Conservation (phyloP, 2,113 vertebrate species). For the Myocastor coypus region DNA sequence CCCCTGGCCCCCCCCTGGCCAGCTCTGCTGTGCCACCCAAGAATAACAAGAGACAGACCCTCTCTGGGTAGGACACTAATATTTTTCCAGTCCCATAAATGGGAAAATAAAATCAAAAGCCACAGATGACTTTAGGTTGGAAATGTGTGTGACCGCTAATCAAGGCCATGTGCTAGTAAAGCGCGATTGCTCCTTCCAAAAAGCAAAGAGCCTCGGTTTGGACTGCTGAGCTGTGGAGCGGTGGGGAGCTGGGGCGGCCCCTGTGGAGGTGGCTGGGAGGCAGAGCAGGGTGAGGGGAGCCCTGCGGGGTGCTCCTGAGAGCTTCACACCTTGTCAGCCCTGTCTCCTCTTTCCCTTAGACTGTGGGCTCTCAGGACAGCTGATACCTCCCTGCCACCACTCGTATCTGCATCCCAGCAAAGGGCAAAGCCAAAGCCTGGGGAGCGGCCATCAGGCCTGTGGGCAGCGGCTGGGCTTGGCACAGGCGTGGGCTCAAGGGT, state of each 20-base stretch:
- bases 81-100: constrained; percentile 49
- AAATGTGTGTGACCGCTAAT: background rate
- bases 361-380: background rate
- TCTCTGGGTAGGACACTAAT: background rate
- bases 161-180: background rate
- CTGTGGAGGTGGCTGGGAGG: rapidly evolving
- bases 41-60: background rate
- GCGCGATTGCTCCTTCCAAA: rapidly evolving
- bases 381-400: background rate
- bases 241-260: rapidly evolving
- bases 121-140: background rate
- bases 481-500: too few species aligned
- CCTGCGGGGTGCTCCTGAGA: rapidly evolving
- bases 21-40: background rate
- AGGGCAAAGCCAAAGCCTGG: background rate
- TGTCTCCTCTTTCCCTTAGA: background rate
- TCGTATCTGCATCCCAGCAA: background rate
- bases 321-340: background rate
- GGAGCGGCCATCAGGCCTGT: too few species aligned
- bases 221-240: background rate
- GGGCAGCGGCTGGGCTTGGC: background rate
- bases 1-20: background rate
- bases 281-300: rapidly evolving
- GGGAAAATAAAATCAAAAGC: constrained; percentile 43
- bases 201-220: background rate